Conservation (phyloP, 30 jellyfish, hydroid and myxozoan species). For the Aurelia sp. region DNA sequence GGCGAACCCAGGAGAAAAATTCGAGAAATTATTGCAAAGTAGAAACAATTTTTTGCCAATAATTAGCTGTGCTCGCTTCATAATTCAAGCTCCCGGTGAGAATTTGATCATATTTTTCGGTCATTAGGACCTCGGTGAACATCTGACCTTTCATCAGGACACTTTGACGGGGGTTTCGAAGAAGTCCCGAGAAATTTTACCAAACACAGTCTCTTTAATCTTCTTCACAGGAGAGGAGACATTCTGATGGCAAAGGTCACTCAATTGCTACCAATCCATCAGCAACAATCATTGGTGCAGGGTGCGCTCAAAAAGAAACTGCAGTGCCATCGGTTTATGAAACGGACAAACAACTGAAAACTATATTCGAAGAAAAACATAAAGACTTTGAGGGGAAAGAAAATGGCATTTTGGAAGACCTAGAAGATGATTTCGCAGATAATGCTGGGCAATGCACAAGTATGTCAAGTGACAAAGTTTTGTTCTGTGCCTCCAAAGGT, state of each 20-base stretch:
- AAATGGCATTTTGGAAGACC: constrained; percentile 4
- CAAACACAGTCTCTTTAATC: too few species aligned
- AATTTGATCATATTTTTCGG: too few species aligned
- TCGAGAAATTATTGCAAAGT: too few species aligned
- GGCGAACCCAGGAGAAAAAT: too few species aligned
- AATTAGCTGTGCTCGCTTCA: too few species aligned
- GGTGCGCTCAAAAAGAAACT: neutral
- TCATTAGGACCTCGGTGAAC: too few species aligned
- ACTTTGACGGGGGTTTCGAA: too few species aligned
- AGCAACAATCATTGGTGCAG: neutral
- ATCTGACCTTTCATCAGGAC: too few species aligned
- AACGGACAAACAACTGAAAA: constrained; percentile 15
- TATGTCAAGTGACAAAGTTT: neutral
- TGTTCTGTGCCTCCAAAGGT: neutral
- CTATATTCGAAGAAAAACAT: constrained; percentile 17
- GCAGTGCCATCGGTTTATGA: neutral
- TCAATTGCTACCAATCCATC: neutral
- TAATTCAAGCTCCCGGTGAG: too few species aligned
- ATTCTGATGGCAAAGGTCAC: neutral
- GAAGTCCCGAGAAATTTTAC: too few species aligned
- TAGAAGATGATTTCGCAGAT: neutral
- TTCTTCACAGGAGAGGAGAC: too few species aligned
- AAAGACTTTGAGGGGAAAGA: constrained; percentile 17
- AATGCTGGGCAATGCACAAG: neutral
- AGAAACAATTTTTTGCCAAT: too few species aligned